Base-by-base conservation (phyloP, 2,888 invertebrate species). In the Stenotaenia linearis region DNA sequence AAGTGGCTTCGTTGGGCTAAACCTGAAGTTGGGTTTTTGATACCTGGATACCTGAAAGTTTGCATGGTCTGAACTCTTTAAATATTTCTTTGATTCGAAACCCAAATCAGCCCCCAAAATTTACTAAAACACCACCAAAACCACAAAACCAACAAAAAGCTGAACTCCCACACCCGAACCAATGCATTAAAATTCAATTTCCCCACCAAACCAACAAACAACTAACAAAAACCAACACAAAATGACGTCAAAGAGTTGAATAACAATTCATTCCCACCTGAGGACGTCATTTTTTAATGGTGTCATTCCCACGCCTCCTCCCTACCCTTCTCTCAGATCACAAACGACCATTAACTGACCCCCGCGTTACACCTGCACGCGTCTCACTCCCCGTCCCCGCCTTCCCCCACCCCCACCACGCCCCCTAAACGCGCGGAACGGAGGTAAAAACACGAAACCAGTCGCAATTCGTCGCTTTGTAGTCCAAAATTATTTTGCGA, bases 321-420 rank as follows among this genome's bases (percentile, higher is more conserved):
- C 69, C 25, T 28, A 25, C 69, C 69, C 10, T 25, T 28, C 25
- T 69, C 25, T 69, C 25, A 9, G 25, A 69, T 69, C 69, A 69
- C 69, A 69, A 69, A 69, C 69, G 69, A 69, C 69, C 28, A 69
- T 69, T 69, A 69, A 69, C 12, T 69, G 69, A 69, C 69, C 69
- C 69, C 69, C 69, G 69, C 69, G 69, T 69, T 69, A 69, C 69
- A 69, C 69, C 25, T 69, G 69, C 69, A 69, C 69, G 69, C 69
- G 69, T 69, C 56, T 56, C 56, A n/a, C 56, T 56, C 56, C 10
- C 56, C 23, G 56, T 56, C 18, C 21, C 21, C 56, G 21, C 56
- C 56, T 56, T 21, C 56, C 50, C 50, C n/a, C 28, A 25, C 69
- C 25, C 69, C 69, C 69, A 69, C 69, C 69, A 69, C 69, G 69